These are phyloP conservation scores for Chloroceryle inda DNA, from an alignment of 2,797 vertebrate genomes.

Conservation along the genomic window DNA sequence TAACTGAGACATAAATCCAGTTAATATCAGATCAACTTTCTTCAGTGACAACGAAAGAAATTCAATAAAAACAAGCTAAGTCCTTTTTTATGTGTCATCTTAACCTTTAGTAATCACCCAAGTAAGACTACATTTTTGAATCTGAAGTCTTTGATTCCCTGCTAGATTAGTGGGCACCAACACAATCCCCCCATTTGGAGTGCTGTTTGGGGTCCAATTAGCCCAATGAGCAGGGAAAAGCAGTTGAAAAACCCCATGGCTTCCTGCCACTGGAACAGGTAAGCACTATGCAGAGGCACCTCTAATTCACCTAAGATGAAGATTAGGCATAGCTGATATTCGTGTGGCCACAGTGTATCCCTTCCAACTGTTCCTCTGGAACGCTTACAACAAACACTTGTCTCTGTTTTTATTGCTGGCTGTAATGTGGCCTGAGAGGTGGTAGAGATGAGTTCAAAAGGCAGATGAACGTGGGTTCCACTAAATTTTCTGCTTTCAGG, in stretches of 20 bases:
- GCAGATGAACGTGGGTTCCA: neutral
- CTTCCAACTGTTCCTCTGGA: neutral
- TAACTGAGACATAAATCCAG: constrained; percentile 10
- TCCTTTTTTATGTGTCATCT: neutral
- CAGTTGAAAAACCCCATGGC: neutral
- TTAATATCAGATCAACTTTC: neutral
- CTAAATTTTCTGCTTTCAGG: neutral
- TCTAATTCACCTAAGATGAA: neutral
- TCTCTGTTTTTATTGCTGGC: neutral
- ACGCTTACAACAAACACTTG: neutral
- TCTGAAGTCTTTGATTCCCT: neutral
- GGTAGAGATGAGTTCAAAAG: neutral
- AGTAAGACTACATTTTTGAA: neutral
- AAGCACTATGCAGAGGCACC: neutral
- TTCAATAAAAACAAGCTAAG: neutral
- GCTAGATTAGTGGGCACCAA: neutral
- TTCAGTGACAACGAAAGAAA: constrained; percentile 24
- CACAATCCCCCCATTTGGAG: neutral
- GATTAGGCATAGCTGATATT: neutral
- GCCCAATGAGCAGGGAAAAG: neutral
- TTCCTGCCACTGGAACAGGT: neutral
- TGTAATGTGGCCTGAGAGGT: neutral
- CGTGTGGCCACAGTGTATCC: neutral
- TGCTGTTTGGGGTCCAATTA: neutral
- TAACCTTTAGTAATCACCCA: neutral